These are phyloP conservation scores for Stegana nigrithorax DNA, from an alignment of 2,888 invertebrate genomes.

Conservation along the genomic window DNA sequence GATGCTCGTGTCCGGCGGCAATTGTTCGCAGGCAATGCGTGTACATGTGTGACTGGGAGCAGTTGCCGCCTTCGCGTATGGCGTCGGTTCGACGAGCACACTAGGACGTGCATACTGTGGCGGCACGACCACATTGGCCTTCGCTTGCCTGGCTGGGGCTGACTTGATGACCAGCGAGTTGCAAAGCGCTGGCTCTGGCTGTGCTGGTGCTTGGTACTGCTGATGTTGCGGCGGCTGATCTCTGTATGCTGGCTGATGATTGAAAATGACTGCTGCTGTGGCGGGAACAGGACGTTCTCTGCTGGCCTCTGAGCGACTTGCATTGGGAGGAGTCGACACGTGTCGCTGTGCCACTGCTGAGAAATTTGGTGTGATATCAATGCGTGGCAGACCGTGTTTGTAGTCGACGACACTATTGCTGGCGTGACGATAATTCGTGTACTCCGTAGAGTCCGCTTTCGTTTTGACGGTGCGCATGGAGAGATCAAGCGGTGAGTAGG, in stretches of 20 bases:
- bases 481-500: constrained; percentile 81
- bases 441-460: constrained; percentile 86
- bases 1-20: constrained; percentile 52
- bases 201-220: not conserved
- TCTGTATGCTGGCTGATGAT: constrained; percentile 4
- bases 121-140: not conserved
- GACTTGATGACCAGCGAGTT: constrained; percentile 43
- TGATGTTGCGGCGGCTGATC: not conserved
- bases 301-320: not conserved
- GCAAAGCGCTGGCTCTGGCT: constrained; percentile 23
- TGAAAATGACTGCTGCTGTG: constrained; percentile 6
- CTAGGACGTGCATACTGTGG: constrained; percentile 47
- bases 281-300: constrained; percentile 25
- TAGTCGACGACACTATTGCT: constrained; percentile 33
- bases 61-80: constrained; percentile 46
- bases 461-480: constrained; percentile 91
- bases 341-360: constrained; percentile 47
- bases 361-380: constrained; percentile 84
- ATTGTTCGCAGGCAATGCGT: constrained; percentile 34
- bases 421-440: constrained; percentile 45
- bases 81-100: constrained; percentile 57
- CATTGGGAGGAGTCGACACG: not conserved
- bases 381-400: constrained; percentile 74
- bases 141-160: not conserved
- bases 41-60: constrained; percentile 34